Evolutionary conservation across 2,888 invertebrate genomes (phyloP).

Genomic region (Chrysopilus asiliformis): DNA sequence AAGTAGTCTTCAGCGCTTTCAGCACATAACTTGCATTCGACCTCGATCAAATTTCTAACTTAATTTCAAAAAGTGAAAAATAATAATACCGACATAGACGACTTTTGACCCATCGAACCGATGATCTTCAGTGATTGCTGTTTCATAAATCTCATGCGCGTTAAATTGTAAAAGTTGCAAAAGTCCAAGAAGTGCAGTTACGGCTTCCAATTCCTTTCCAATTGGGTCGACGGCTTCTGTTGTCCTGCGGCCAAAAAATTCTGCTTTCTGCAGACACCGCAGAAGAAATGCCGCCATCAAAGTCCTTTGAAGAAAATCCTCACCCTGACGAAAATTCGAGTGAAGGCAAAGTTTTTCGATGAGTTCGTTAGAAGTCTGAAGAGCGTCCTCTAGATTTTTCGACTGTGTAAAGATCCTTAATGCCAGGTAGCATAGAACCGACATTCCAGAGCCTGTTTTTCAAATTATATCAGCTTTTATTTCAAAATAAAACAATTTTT

Average conservation of each 20-base stretch:
- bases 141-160: conserved; percentile 71
- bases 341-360: conserved; percentile 56
- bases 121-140: conserved; percentile 40
- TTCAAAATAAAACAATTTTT: conserved; percentile 13
- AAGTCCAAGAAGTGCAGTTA: conserved; percentile 51
- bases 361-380: conserved; percentile 35
- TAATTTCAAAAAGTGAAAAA: no score
- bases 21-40: no score
- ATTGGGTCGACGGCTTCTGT: conserved; percentile 36
- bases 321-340: conserved; percentile 43
- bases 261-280: conserved; percentile 52
- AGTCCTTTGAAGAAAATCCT: conserved; percentile 60
- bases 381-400: conserved; percentile 33
- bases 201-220: conserved; percentile 45
- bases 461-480: background rate
- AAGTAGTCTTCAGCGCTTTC: no score
- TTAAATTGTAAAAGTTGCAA: conserved; percentile 72
- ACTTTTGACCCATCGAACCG: conserved; percentile 31
- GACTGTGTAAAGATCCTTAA: conserved; percentile 64
- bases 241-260: conserved; percentile 44
- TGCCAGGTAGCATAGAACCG: conserved; percentile 60
- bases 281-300: conserved; percentile 65
- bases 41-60: no score
- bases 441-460: conserved; percentile 58
- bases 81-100: conserved; percentile 27